Evolutionary conservation across 2,797 vertebrate genomes (phyloP), one percentile per base, ranked within the genome.

Genomic region (Kryptopterus vitreolus): DNA sequence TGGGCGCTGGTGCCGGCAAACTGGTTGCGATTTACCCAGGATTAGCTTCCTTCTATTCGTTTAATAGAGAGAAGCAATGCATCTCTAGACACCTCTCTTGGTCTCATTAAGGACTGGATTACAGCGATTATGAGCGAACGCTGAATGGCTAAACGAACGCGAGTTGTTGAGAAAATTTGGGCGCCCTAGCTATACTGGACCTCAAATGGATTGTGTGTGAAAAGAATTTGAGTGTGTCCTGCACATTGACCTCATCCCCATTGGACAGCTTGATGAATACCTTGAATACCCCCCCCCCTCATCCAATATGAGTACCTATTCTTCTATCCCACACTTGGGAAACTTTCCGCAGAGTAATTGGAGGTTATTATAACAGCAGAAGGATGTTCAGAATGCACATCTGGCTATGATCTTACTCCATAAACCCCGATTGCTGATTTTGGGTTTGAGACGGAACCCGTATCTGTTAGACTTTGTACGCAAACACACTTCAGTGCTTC

Each of bases 1-100:
- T n/a, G 78, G 59, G 79, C 77, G 52, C 52, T 43, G 38, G 55
- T 48, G 79, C 69, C 61, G 73, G 76, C 1, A 62, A 73, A 81
- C 76, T 77, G 71, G 79, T 77, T 84, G 82, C 83, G 73, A 81
- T 86, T 86, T 82, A 69, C 80, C 66, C 48, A 79, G 73, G 63
- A 75, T 83, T 79, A 85, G 65, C 81, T 84, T 73, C 33, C 58
- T 74, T 63, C 59, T 68, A 43, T 15, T 68, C 66, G 46, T 77
- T 55, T 74, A 76, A 55, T 48, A 29, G 63, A 70, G 58, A 69
- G 71, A 78, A 78, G 59, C 24, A 78, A 50, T 35, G n/a, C 20
- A 76, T 43, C 38, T 65, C 59, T 22, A 52, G 48, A 48, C 57
- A 55, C 73, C 59, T 65, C 75, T 77, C 29, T 73, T 48, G 26